Conservation (phyloP, 2,113 vertebrate genomes). For the Tragelaphus strepsiceros region DNA sequence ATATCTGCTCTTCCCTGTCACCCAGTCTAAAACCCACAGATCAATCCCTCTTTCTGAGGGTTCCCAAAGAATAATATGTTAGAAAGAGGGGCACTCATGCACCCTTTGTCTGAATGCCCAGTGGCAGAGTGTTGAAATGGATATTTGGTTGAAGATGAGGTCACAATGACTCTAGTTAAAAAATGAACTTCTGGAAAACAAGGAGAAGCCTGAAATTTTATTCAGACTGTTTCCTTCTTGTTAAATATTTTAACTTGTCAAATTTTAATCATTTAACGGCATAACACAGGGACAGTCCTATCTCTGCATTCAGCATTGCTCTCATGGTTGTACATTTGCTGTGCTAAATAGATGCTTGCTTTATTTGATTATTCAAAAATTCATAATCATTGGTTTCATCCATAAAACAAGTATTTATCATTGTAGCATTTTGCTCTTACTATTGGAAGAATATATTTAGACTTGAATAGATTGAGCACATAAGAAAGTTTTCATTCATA, state of each 20-base stretch:
- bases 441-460: background rate
- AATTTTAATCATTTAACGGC: background rate
- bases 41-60: background rate
- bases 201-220: background rate
- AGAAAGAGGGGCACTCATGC: accelerated
- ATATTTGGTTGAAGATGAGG: background rate
- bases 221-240: background rate
- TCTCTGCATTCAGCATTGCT: background rate
- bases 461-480: background rate
- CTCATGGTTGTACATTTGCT: background rate
- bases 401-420: background rate
- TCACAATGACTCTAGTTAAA: background rate
- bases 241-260: background rate
- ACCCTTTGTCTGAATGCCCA: background rate
- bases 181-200: background rate
- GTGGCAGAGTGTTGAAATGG: background rate
- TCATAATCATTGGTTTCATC: background rate
- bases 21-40: background rate
- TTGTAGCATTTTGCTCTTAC: background rate
- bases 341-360: background rate
- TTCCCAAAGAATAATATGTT: background rate
- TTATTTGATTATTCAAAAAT: background rate
- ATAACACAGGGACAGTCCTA: too few species aligned
- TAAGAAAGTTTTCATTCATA: background rate
- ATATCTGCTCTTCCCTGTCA: background rate